Evolutionary conservation across 2,113 vertebrate species (phyloP).

Genomic region (Felis chaus): DNA sequence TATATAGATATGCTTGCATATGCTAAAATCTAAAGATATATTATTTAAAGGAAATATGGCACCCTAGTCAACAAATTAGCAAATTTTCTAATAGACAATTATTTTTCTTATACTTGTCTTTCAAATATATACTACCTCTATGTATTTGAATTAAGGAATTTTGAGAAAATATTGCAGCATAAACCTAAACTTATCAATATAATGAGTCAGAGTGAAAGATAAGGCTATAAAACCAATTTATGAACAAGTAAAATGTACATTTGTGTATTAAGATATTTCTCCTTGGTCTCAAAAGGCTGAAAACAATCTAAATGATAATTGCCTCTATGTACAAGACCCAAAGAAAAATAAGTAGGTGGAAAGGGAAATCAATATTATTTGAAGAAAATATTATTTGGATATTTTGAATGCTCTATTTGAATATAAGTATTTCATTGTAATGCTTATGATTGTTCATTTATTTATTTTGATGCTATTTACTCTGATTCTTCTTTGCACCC

Average conservation of each 20-base stretch:
- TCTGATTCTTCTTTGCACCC: neutral
- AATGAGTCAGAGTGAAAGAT: neutral
- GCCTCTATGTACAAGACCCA: neutral
- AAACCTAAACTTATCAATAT: neutral
- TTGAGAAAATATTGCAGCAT: neutral
- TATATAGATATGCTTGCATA: neutral
- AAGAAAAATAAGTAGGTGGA: neutral
- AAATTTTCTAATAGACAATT: neutral
- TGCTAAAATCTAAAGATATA: neutral
- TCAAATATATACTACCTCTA: neutral
- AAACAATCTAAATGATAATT: constrained; percentile 68
- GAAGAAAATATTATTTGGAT: neutral
- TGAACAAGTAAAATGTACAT: constrained; percentile 13
- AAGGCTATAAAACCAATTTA: constrained; percentile 36
- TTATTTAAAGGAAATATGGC: neutral
- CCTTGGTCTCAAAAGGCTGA: constrained; percentile 24
- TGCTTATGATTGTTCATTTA: neutral
- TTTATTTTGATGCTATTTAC: neutral
- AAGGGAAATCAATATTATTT: constrained; percentile 17
- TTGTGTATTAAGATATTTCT: constrained; percentile 28
- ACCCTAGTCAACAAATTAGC: neutral
- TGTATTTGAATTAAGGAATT: neutral
- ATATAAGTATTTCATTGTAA: neutral
- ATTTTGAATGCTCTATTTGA: neutral
- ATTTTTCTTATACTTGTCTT: neutral